phyloP scores from a whole-genome alignment of 2,113 vertebrate genomes.

The Toxotes jaculatrix region DNA sequence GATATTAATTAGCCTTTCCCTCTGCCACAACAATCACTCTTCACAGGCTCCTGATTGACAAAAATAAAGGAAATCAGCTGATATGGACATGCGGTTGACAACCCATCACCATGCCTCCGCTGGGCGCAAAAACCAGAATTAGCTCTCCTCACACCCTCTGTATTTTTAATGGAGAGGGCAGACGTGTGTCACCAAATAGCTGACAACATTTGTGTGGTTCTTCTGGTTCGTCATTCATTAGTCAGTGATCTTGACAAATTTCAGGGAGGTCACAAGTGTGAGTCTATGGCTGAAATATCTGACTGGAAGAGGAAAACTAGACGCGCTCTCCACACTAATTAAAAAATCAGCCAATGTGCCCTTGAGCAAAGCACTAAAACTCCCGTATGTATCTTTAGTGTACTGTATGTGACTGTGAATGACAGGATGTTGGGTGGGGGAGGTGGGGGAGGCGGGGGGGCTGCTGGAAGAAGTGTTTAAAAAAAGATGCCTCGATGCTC shows the following conservation, averaged over 20 bases:
- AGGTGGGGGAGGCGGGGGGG: neutral
- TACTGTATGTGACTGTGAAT: neutral
- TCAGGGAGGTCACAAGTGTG: neutral
- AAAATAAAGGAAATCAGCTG: slow-evolving; percentile 14
- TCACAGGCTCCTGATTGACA: neutral
- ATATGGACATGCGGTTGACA: slow-evolving; percentile 7
- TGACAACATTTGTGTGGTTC: neutral
- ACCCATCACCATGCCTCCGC: neutral
- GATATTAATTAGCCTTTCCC: slow-evolving; percentile 18
- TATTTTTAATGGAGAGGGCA: slow-evolving; percentile 27
- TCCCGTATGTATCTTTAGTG: neutral
- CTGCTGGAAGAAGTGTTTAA: no score
- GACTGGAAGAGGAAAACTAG: neutral
- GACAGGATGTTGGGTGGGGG: neutral
- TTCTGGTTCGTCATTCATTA: neutral
- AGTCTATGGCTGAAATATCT: slow-evolving; percentile 15
- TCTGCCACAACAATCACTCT: neutral
- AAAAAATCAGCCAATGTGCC: neutral
- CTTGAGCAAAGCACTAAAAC: neutral
- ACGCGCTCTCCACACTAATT: neutral
- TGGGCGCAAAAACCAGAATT: slow-evolving; percentile 23
- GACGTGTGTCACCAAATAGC: neutral
- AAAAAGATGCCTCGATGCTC: neutral
- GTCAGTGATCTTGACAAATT: no score
- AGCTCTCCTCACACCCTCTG: slow-evolving; percentile 12